Conservation (phyloP, 2,888 invertebrate genomes). For the Himalopsyche anomala region DNA sequence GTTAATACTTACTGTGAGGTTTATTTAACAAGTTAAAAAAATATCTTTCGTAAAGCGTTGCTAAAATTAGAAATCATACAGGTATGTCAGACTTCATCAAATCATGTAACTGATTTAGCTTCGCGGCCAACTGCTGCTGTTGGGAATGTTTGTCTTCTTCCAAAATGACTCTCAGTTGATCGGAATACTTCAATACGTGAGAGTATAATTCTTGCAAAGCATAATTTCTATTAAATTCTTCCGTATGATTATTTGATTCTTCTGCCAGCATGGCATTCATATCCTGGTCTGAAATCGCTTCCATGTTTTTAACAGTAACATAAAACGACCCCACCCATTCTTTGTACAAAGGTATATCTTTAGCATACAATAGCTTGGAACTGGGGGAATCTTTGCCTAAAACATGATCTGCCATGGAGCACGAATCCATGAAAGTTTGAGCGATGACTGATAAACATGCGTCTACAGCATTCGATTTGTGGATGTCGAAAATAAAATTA, state of each 20-base stretch:
- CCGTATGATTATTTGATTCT: conserved; percentile 96
- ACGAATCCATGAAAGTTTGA: conserved; percentile 99
- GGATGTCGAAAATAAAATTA: conserved; percentile 99
- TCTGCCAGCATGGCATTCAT: conserved; percentile 99
- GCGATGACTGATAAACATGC: conserved; percentile 99
- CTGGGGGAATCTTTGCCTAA: conserved; percentile 99
- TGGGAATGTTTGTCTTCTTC: conserved; percentile 99
- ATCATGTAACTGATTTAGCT: conserved; percentile 96
- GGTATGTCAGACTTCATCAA: conserved; percentile 93
- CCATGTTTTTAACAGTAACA: conserved; percentile 96
- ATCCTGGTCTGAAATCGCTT: conserved; percentile 98
- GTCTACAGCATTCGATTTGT: conserved; percentile 98
- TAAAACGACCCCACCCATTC: conserved; percentile 99
- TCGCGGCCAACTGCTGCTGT: conserved; percentile 96
- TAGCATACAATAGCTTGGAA: conserved; percentile 98
- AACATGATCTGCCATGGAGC: conserved; percentile 98
- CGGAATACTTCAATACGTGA: conserved; percentile 98
- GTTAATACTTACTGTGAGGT: no score
- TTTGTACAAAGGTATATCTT: conserved; percentile 99
- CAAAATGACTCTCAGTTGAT: conserved; percentile 95
- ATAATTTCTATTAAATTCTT: conserved; percentile 98
- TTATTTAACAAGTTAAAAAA: no score
- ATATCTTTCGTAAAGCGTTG: no score
- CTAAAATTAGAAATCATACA: conserved; percentile 73
- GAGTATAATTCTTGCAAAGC: conserved; percentile 97